phyloP scores from a whole-genome alignment of 2,888 invertebrate genomes.

The Synanthedon formicaeformis region DNA sequence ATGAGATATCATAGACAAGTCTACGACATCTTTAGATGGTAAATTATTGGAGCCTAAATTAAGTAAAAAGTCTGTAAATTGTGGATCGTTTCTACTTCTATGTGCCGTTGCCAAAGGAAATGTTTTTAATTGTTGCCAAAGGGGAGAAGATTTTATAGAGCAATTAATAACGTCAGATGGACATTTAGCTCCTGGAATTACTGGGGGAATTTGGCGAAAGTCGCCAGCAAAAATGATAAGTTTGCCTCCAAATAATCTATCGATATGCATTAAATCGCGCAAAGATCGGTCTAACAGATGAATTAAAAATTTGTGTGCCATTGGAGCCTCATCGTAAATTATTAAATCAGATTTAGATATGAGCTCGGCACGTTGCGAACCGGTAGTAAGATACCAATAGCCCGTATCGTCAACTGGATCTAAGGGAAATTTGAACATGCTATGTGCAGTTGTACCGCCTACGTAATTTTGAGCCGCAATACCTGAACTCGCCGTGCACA shows the following conservation, averaged over 20 bases:
- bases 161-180: conserved; percentile 3
- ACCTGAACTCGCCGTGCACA: conserved; percentile 1
- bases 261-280: conserved; percentile 3
- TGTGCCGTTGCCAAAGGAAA: conserved; percentile 5
- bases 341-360: conserved; percentile 1
- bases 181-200: conserved; percentile 1
- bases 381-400: background rate
- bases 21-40: background rate
- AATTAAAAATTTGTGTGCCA: conserved; percentile 4
- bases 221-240: conserved; percentile 8
- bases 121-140: conserved; percentile 3
- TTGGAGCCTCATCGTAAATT: conserved; percentile 5
- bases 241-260: conserved; percentile 7
- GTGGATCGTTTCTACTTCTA: background rate
- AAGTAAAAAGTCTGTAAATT: background rate
- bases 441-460: conserved; percentile 2
- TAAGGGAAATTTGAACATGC: conserved; percentile 3
- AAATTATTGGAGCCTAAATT: background rate
- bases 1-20: background rate
- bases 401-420: conserved; percentile 1
- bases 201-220: conserved; percentile 9
- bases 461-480: conserved; percentile 1
- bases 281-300: conserved; percentile 3
- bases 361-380: conserved; percentile 1
- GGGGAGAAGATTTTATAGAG: conserved; percentile 4